A percentile compares a stretch with the other conserved stretches of the same genome.
phyloP scores from a whole-genome alignment of 2,113 vertebrate genomes.

The Pica pica region DNA sequence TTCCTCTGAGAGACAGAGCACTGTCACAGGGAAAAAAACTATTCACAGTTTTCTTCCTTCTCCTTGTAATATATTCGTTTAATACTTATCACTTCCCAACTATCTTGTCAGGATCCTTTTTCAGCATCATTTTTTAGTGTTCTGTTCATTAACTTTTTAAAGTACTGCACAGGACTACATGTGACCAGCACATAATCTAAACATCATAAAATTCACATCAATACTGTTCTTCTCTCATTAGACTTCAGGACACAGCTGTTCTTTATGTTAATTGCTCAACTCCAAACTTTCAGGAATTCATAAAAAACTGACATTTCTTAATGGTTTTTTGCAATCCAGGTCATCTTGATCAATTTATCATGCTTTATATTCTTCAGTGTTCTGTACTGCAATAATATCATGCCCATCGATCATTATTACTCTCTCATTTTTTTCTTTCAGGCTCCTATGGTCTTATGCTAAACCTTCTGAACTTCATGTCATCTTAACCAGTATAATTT shows the following conservation, averaged over 20 bases:
- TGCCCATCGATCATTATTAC: conserved; percentile 26
- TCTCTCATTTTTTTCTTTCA: conserved; percentile 11
- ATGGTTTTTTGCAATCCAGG: neutral
- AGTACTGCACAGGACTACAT: neutral
- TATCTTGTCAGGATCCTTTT: neutral
- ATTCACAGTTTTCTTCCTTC: neutral
- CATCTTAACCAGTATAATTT: neutral
- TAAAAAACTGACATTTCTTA: neutral
- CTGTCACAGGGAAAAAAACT: neutral
- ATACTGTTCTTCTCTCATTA: neutral
- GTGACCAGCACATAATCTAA: neutral
- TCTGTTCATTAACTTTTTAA: conserved; percentile 9
- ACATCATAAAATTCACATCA: conserved; percentile 7
- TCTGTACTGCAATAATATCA: neutral
- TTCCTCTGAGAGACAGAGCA: neutral
- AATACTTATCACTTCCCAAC: neutral
- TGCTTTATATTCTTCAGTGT: neutral
- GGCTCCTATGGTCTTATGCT: neutral
- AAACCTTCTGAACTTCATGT: conserved; percentile 20
- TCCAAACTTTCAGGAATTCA: neutral
- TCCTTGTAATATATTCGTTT: conserved; percentile 13
- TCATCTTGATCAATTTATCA: neutral
- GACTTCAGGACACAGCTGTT: neutral
- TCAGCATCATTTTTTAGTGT: neutral
- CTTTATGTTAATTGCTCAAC: neutral